These are phyloP conservation scores for Gryon sp. DNA, from an alignment of 1,140 invertebrate species.

Conservation along the genomic window DNA sequence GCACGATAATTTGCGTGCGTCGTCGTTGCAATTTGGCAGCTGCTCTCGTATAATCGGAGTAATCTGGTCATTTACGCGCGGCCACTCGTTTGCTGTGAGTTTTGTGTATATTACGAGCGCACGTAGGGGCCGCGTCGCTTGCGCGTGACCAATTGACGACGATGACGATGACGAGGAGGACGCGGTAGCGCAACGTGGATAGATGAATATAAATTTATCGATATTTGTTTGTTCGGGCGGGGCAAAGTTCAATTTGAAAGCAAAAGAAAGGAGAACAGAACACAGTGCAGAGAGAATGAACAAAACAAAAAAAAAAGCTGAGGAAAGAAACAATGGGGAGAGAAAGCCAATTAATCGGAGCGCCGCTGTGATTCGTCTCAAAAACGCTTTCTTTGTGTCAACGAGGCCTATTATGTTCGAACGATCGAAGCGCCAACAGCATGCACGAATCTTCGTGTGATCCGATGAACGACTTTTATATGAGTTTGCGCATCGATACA, in stretches of 20 bases:
- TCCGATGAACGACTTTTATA: slow-evolving; percentile 9
- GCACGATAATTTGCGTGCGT: slow-evolving; percentile 39
- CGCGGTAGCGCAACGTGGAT: slow-evolving; percentile 32
- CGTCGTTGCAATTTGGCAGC: slow-evolving; percentile 53
- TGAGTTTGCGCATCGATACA: slow-evolving; percentile 17
- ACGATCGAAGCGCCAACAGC: slow-evolving; percentile 1
- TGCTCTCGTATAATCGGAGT: slow-evolving; percentile 45
- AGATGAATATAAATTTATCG: slow-evolving; percentile 25
- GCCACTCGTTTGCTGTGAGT: slow-evolving; percentile 21
- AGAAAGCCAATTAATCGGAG: slow-evolving; percentile 40
- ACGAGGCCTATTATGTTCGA: slow-evolving; percentile 18
- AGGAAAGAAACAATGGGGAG: slow-evolving; percentile 17
- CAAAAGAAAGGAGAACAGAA: background rate
- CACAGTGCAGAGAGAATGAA: background rate
- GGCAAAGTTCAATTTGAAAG: slow-evolving; percentile 3
- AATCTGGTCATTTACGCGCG: slow-evolving; percentile 51
- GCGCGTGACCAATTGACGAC: slow-evolving; percentile 46
- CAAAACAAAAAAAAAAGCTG: no score
- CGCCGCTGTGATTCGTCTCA: slow-evolving; percentile 20
- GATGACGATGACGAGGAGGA: no score
- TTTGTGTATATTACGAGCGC: slow-evolving; percentile 9
- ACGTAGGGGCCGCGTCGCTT: slow-evolving; percentile 22
- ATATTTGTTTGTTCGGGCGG: slow-evolving; percentile 5
- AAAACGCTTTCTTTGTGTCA: slow-evolving; percentile 43
- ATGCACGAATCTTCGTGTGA: slow-evolving; percentile 6